phyloP scores from a whole-genome alignment of 1,140 invertebrate species.

The Zaprionus ghesquierei region DNA sequence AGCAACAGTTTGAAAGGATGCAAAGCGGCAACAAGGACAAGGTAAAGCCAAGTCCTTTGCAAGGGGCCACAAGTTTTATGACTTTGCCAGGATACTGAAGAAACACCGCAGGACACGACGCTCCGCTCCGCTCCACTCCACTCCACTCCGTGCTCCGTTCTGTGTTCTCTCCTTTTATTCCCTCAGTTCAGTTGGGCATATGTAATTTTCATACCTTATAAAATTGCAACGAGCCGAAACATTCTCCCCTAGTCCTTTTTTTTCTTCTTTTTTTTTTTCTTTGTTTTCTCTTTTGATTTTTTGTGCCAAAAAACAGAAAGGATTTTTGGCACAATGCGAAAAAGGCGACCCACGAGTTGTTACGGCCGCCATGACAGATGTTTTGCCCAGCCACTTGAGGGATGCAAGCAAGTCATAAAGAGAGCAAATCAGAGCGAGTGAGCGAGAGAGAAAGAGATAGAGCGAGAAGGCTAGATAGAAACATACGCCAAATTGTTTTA shows the following conservation, averaged over 20 bases:
- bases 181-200: slow-evolving; percentile 26
- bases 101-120: neutral
- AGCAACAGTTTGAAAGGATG: slow-evolving; percentile 70
- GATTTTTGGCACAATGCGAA: slow-evolving; percentile 9
- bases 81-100: slow-evolving; percentile 20
- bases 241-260: neutral
- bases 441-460: neutral
- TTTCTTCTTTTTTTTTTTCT: neutral
- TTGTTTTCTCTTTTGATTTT: neutral
- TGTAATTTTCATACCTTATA: slow-evolving; percentile 67
- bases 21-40: slow-evolving; percentile 47
- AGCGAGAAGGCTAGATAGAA: neutral
- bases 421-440: neutral
- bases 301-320: slow-evolving; percentile 35
- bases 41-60: slow-evolving; percentile 28
- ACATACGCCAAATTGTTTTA: slow-evolving; percentile 63
- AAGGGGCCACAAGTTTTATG: slow-evolving; percentile 26
- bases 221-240: slow-evolving; percentile 36
- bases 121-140: neutral
- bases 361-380: slow-evolving; percentile 21
- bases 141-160: too few relatives aligned
- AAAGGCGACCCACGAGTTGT: neutral
- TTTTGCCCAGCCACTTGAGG: slow-evolving; percentile 24
- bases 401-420: slow-evolving; percentile 1
- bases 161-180: slow-evolving; percentile 4